Conservation (phyloP, 2,888 invertebrate genomes). For the Nebria brevicollis region DNA sequence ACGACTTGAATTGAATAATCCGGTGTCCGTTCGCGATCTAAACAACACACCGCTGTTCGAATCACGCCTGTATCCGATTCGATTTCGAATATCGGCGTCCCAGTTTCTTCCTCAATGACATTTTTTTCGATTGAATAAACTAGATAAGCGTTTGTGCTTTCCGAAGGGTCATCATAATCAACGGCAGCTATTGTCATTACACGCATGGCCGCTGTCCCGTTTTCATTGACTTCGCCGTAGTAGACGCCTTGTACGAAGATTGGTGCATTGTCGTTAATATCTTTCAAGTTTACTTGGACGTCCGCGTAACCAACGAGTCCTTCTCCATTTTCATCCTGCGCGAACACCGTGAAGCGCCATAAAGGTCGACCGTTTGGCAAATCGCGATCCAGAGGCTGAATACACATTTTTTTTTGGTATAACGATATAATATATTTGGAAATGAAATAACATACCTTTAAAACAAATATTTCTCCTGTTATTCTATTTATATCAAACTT, state of each 20-base stretch:
- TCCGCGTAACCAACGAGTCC: constrained; percentile 96
- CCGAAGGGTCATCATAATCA: constrained; percentile 96
- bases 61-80: constrained; percentile 96
- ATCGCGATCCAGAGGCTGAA: constrained; percentile 93
- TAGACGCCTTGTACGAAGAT: constrained; percentile 95
- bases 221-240: constrained; percentile 95
- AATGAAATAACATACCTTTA: constrained; percentile 73
- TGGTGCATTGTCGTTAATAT: constrained; percentile 98
- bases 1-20: constrained; percentile 98
- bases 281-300: constrained; percentile 96
- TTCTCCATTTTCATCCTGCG: constrained; percentile 95
- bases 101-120: constrained; percentile 96
- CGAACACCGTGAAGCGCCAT: constrained; percentile 96
- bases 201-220: constrained; percentile 95
- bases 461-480: constrained; percentile 93
- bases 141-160: constrained; percentile 93
- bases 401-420: background rate
- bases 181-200: constrained; percentile 99
- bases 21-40: constrained; percentile 94
- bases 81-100: constrained; percentile 95
- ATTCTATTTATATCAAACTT: constrained; percentile 97
- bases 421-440: background rate
- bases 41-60: constrained; percentile 94
- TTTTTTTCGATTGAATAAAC: constrained; percentile 97
- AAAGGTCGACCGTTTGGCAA: constrained; percentile 95